phyloP scores from a whole-genome alignment of 2,113 vertebrate genomes.

The Panurus biarmicus region DNA sequence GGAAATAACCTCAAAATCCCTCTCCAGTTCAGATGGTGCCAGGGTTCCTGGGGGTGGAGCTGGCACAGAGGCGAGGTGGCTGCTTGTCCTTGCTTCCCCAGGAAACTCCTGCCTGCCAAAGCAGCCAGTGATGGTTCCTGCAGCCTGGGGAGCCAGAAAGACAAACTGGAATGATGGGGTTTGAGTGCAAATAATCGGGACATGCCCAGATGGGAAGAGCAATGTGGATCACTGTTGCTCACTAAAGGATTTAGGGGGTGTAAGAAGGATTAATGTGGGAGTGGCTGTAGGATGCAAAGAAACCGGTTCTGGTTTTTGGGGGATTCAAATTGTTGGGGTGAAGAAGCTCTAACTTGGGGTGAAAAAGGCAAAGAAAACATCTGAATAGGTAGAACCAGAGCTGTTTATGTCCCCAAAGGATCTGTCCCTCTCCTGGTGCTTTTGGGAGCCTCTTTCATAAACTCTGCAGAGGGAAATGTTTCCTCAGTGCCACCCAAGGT shows the following conservation, averaged over 20 bases:
- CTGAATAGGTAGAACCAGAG: neutral
- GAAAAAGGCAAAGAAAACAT: neutral
- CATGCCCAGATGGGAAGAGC: neutral
- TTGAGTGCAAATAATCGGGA: neutral
- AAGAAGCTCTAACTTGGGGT: neutral
- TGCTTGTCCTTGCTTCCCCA: neutral
- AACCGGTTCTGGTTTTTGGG: accelerated
- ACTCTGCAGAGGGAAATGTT: neutral
- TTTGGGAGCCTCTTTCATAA: neutral
- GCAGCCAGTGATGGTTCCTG: neutral
- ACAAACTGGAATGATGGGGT: neutral
- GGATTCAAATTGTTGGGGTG: neutral
- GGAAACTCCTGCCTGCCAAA: neutral
- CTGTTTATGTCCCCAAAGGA: neutral
- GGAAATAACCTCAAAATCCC: slow-evolving; percentile 4
- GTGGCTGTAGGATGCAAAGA: neutral
- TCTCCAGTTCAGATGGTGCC: neutral
- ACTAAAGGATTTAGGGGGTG: neutral
- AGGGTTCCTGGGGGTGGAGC: neutral
- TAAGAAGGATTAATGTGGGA: neutral
- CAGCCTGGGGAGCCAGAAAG: neutral
- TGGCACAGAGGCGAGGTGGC: neutral
- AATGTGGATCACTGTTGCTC: neutral
- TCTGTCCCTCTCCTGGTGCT: neutral
- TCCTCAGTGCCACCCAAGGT: neutral